These are phyloP conservation scores for Pseudorectes ferrugineus DNA, from an alignment of 2,113 vertebrate species.

Conservation along the genomic window DNA sequence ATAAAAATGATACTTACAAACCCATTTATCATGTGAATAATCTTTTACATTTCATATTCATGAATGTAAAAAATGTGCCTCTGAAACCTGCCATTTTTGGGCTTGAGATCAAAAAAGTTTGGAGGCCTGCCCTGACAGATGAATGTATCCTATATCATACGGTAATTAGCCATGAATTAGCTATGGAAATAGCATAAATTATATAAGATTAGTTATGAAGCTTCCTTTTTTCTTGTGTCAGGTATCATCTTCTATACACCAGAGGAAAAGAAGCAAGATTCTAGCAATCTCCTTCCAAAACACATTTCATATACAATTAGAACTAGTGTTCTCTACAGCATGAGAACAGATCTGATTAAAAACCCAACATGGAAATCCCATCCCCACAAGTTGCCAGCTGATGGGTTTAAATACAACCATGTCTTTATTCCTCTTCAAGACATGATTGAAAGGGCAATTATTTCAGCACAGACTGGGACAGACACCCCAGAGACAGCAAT, in stretches of 20 bases:
- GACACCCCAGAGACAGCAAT: neutral
- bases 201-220: neutral
- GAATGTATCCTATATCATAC: neutral
- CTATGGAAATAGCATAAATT: neutral
- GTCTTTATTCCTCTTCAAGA: slow-evolving; percentile 76
- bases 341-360: slow-evolving; percentile 67
- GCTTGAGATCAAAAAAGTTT: neutral
- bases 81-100: neutral
- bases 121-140: neutral
- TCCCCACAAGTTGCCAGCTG: slow-evolving; percentile 67
- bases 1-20: neutral
- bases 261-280: neutral
- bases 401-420: slow-evolving; percentile 73
- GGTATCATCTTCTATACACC: slow-evolving; percentile 65
- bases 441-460: slow-evolving; percentile 73
- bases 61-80: neutral
- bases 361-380: slow-evolving; percentile 72
- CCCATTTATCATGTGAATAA: neutral
- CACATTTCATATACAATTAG: slow-evolving; percentile 68
- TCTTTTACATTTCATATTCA: neutral
- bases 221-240: neutral
- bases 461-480: slow-evolving; percentile 55
- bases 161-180: neutral
- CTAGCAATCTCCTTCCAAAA: neutral
- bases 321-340: slow-evolving; percentile 67